Percentiles rank a stretch among this genome's conserved stretches.
phyloP scores from a whole-genome alignment of 2,888 invertebrate species.

The Leucozona laternaria region DNA sequence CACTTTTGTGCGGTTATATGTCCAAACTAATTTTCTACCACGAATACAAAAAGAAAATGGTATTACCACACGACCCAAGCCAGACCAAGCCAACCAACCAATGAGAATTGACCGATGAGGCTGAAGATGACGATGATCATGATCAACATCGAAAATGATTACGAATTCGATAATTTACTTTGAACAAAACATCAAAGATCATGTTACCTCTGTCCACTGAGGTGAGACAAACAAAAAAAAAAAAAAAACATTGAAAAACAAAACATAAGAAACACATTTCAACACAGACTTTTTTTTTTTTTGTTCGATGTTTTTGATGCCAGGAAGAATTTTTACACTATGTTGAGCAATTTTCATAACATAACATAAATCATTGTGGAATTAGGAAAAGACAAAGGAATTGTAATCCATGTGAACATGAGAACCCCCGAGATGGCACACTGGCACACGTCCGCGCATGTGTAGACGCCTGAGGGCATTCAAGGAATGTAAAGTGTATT shows the following conservation, averaged over 20 bases:
- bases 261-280: slow-evolving; percentile 15
- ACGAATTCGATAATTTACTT: slow-evolving; percentile 50
- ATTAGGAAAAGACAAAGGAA: slow-evolving; percentile 39
- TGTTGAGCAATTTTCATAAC: slow-evolving; percentile 48
- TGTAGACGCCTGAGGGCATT: slow-evolving; percentile 51
- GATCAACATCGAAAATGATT: slow-evolving; percentile 45
- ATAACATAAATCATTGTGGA: slow-evolving; percentile 48
- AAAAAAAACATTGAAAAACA: background rate
- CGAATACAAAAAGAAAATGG: slow-evolving; percentile 31
- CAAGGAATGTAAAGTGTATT: slow-evolving; percentile 36
- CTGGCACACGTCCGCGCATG: slow-evolving; percentile 55
- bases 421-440: slow-evolving; percentile 29
- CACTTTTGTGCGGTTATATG: slow-evolving; percentile 29
- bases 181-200: slow-evolving; percentile 31
- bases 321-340: slow-evolving; percentile 54
- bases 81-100: background rate
- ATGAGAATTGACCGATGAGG: slow-evolving; percentile 28
- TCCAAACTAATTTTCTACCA: slow-evolving; percentile 32
- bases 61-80: slow-evolving; percentile 46
- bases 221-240: background rate
- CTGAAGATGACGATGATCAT: slow-evolving; percentile 28
- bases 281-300: slow-evolving; percentile 10
- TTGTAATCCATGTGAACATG: background rate
- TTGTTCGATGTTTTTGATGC: background rate
- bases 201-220: slow-evolving; percentile 45